Base-by-base conservation (phyloP, 2,797 vertebrate species). In the Margarornis squamiger region DNA sequence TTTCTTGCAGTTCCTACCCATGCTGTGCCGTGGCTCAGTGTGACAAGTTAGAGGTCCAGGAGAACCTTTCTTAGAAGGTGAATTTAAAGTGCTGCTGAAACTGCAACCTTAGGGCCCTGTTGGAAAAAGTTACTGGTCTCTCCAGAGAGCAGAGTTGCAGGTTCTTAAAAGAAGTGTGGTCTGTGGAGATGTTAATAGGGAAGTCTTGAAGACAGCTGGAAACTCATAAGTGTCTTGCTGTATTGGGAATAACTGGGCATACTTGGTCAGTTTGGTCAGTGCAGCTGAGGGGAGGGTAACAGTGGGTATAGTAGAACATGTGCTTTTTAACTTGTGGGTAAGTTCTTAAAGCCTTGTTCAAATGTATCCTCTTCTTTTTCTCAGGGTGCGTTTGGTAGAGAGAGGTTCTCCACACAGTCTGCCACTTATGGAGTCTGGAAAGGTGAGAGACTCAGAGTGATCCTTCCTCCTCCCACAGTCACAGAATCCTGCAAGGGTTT, bases 391-490 rank as follows among this genome's bases (percentile, higher is more conserved):
- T 32, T 97, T 99, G 84, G 99, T 99, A 26, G 99, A 99, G 97
- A 98, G 99, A 96, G 99, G 99, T 34, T 99, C 99, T 29, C 99
- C 99, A 3, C 99, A 99, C 96, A 99, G 99, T 92, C 97, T 99
- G 75, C 99, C 99, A 0, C 96, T 99, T 91, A 99, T 99, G 98
- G 99, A 99, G 91, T 99, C 99, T 92, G 99, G 99, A 70, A 99
- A 99, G 99, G 99, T 99, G 97, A 75, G 61, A 57, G 68, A 30
- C 2, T 57, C 58, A 61, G 36, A 66, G 39, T 38, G 43, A 7
- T 85, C 80, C 52, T 84, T 75, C 74, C 55, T 80, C 32, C 52
- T 67, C 3, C 11, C 16, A 29, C 34, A 48, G 27, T 59, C 39
- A 17, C 4, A 5, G 65, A 29, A 51, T 30, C 46, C 46, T 21